phyloP scores from a whole-genome alignment of 2,888 invertebrate species.

The Molorchus minor region DNA sequence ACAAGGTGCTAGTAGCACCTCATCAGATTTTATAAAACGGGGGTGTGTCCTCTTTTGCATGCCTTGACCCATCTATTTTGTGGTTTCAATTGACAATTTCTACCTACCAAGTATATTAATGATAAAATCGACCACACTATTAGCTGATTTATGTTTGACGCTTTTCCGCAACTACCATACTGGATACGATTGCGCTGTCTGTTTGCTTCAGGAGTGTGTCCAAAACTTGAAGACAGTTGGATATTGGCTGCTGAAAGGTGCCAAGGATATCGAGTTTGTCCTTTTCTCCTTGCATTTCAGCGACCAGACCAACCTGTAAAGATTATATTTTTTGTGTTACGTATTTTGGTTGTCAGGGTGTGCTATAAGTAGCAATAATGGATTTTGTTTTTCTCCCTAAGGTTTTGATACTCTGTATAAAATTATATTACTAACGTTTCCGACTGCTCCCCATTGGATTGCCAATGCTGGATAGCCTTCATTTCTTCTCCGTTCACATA shows the following conservation, averaged over 20 bases:
- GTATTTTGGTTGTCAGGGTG: neutral
- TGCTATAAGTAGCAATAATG: too few species aligned
- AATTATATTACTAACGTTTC: slow-evolving; percentile 73
- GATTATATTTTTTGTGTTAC: neutral
- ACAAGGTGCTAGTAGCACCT: neutral
- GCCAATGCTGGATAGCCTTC: slow-evolving; percentile 82
- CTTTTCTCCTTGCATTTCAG: slow-evolving; percentile 66
- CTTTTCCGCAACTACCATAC: slow-evolving; percentile 90
- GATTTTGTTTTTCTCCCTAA: too few species aligned
- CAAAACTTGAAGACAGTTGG: slow-evolving; percentile 70
- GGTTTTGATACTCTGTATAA: neutral
- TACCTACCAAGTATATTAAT: slow-evolving; percentile 66
- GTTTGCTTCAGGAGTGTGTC: slow-evolving; percentile 76
- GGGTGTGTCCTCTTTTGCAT: too few species aligned
- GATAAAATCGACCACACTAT: slow-evolving; percentile 77
- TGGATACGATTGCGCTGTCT: slow-evolving; percentile 73
- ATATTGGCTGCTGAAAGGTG: slow-evolving; percentile 74
- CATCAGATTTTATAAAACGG: neutral
- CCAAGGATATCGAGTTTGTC: slow-evolving; percentile 65
- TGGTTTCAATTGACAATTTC: too few species aligned
- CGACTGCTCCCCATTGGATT: slow-evolving; percentile 93
- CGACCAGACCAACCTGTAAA: slow-evolving; percentile 69
- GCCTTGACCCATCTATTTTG: too few species aligned
- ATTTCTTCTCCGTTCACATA: slow-evolving; percentile 77
- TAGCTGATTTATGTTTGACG: slow-evolving; percentile 68